Evolutionary conservation across 2,797 vertebrate species (phyloP).

Genomic region (Neosilurus hyrtlii): DNA sequence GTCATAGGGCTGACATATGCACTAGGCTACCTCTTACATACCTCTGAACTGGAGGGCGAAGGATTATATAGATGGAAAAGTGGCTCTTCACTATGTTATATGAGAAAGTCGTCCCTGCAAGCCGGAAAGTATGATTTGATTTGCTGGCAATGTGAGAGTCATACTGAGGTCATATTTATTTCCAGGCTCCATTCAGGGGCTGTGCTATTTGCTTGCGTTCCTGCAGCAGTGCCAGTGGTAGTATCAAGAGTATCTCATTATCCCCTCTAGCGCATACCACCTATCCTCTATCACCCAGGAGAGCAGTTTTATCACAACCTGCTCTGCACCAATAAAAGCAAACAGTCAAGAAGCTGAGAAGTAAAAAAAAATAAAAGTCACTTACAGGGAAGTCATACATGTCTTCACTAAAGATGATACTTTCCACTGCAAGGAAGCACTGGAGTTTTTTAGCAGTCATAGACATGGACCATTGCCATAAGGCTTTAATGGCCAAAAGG

Average conservation of each 20-base stretch:
- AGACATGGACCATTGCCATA: neutral
- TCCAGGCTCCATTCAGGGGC: slow-evolving; percentile 6
- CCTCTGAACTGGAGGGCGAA: neutral
- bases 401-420: neutral
- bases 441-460: slow-evolving; percentile 18
- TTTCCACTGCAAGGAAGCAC: neutral
- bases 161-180: slow-evolving; percentile 27
- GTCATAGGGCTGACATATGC: slow-evolving; percentile 24
- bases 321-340: slow-evolving; percentile 11
- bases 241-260: slow-evolving; percentile 31
- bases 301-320: slow-evolving; percentile 28
- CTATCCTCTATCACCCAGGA: slow-evolving; percentile 6
- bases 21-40: neutral
- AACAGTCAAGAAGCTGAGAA: slow-evolving; percentile 18
- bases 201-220: slow-evolving; percentile 29
- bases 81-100: neutral
- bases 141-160: neutral
- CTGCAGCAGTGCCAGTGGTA: slow-evolving; percentile 2
- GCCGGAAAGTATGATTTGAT: slow-evolving; percentile 5
- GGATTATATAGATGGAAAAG: neutral
- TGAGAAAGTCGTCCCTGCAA: neutral
- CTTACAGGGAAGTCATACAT: neutral
- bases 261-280: slow-evolving; percentile 11
- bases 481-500: slow-evolving; percentile 3
- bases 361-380: neutral